Evolutionary conservation across 2,888 invertebrate genomes (phyloP).

Genomic region (Charanyca ferruginea): DNA sequence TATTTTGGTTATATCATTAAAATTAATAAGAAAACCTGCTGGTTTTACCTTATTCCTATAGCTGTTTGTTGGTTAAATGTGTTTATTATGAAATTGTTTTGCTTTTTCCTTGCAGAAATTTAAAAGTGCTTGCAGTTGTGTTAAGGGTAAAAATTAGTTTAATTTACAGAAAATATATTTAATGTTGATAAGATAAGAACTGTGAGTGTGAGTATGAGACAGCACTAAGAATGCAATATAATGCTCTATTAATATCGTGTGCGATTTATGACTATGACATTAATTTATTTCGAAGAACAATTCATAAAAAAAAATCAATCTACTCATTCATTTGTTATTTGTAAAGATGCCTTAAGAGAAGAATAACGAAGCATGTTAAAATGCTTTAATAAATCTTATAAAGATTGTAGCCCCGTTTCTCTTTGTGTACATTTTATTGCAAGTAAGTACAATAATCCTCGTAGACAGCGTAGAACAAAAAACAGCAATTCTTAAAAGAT

Average conservation of each 20-base stretch:
- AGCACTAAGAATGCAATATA: too few relatives aligned
- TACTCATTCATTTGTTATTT: neutral
- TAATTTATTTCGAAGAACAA: neutral
- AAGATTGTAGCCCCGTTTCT: constrained; percentile 53
- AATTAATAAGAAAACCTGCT: constrained; percentile 83
- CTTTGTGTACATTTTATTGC: constrained; percentile 62
- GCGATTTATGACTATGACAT: neutral
- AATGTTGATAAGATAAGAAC: too few relatives aligned
- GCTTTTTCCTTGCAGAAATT: neutral
- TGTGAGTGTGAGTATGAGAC: too few relatives aligned
- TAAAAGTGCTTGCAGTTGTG: neutral
- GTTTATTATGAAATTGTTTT: too few relatives aligned
- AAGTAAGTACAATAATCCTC: constrained; percentile 70
- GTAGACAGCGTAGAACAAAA: constrained; percentile 68
- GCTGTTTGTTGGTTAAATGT: constrained; percentile 15
- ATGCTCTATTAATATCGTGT: too few relatives aligned
- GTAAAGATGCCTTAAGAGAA: constrained; percentile 20
- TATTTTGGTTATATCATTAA: constrained; percentile 86
- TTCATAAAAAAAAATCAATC: neutral
- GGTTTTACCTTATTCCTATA: constrained; percentile 20
- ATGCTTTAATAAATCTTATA: constrained; percentile 48
- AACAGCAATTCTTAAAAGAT: constrained; percentile 75
- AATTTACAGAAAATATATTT: too few relatives aligned
- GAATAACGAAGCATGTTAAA: constrained; percentile 20
- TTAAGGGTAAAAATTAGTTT: neutral